Evolutionary conservation across 1,140 invertebrate species (phyloP).

Genomic region (Physella acuta): DNA sequence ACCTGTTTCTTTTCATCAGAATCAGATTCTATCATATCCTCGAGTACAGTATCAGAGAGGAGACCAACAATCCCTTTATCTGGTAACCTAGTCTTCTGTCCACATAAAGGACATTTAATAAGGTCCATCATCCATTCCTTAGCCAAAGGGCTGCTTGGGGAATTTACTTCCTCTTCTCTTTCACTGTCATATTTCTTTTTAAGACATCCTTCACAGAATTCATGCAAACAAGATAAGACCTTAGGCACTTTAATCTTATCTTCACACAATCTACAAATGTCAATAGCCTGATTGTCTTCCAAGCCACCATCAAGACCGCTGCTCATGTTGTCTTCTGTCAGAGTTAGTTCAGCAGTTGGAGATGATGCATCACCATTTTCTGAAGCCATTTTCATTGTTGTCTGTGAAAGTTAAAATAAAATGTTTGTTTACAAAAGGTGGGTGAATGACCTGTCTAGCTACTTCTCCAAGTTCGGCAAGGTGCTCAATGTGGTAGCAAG

Average conservation of each 20-base stretch:
- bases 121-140: conserved; percentile 4
- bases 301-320: conserved; percentile 19
- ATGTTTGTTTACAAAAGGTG: not conserved
- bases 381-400: not conserved
- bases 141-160: conserved; percentile 12
- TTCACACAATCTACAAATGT: conserved; percentile 61
- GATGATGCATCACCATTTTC: conserved; percentile 11
- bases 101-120: conserved; percentile 17
- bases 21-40: conserved; percentile 22
- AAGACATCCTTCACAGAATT: conserved; percentile 83
- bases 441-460: too few relatives aligned
- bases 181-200: conserved; percentile 11
- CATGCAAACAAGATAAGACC: conserved; percentile 86
- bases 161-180: conserved; percentile 4
- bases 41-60: conserved; percentile 15
- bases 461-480: too few relatives aligned
- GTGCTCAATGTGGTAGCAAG: not conserved
- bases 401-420: not conserved
- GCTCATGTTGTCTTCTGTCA: conserved; percentile 1
- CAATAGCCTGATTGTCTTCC: conserved; percentile 20
- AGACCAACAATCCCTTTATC: conserved; percentile 9
- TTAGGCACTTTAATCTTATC: conserved; percentile 76
- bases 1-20: conserved; percentile 63
- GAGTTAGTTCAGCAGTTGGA: not conserved
- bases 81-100: conserved; percentile 5